Conservation (phyloP, 2,797 vertebrate genomes). For the Eutrigla gurnardus region DNA sequence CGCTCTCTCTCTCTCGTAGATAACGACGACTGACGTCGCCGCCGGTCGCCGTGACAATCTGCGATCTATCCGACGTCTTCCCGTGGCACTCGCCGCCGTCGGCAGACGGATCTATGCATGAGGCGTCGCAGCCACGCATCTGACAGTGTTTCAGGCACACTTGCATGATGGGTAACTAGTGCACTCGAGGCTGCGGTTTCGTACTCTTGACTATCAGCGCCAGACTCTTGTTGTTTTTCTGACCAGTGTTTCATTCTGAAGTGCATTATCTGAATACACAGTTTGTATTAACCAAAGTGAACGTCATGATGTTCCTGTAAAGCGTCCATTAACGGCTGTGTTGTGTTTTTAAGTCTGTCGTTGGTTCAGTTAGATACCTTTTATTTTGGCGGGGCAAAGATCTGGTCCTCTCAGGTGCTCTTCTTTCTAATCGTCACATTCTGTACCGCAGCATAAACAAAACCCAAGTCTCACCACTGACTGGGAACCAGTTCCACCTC, state of each 20-base stretch:
- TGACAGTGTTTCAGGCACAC: constrained; percentile 66
- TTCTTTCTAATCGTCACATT: constrained; percentile 49
- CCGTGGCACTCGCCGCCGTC: constrained; percentile 29
- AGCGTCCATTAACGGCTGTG: constrained; percentile 27
- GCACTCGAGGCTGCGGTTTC: constrained; percentile 51
- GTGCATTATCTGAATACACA: constrained; percentile 55
- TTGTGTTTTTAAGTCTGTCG: constrained; percentile 22
- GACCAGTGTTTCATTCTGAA: constrained; percentile 65
- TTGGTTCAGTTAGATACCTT: constrained; percentile 39
- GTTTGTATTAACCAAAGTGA: constrained; percentile 78
- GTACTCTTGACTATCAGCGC: constrained; percentile 52
- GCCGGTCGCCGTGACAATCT: constrained; percentile 77
- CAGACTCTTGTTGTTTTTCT: constrained; percentile 47
- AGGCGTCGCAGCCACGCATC: constrained; percentile 56
- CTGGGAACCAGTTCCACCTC: constrained; percentile 69
- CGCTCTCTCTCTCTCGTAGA: constrained; percentile 75
- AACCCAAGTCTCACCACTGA: constrained; percentile 45
- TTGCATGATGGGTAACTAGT: constrained; percentile 69
- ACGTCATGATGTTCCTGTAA: constrained; percentile 39
- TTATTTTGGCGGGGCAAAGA: constrained; percentile 33
- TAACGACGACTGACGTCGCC: constrained; percentile 90
- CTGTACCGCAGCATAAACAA: constrained; percentile 35
- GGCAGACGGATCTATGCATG: constrained; percentile 73
- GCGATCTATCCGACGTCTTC: constrained; percentile 78
- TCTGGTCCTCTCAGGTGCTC: constrained; percentile 74